A percentile compares a stretch with the other conserved stretches of the same genome.
phyloP scores from a whole-genome alignment of 2,113 vertebrate genomes.

The Phaethornis superciliosus region DNA sequence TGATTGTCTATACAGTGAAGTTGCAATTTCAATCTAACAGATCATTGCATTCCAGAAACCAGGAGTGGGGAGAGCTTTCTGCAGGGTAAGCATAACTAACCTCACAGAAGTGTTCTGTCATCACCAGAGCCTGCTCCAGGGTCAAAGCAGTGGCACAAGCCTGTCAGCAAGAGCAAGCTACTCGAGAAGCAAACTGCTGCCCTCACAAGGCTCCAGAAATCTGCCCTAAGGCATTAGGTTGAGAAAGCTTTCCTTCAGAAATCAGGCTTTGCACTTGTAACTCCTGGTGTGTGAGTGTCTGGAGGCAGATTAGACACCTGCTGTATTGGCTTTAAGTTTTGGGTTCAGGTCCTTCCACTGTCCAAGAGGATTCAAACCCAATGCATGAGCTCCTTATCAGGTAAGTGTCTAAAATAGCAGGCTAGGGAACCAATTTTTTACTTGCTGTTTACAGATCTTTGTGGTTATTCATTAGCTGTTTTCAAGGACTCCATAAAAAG shows the following conservation, averaged over 20 bases:
- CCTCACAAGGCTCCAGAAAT: background rate
- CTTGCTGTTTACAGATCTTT: background rate
- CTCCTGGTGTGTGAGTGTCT: background rate
- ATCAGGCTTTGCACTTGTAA: background rate
- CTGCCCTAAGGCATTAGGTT: background rate
- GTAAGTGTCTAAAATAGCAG: background rate
- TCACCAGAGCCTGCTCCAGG: background rate
- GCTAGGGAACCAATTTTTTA: background rate
- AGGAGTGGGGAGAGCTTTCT: background rate
- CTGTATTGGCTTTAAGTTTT: background rate
- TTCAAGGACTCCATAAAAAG: background rate
- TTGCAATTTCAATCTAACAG: background rate
- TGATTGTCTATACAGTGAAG: background rate
- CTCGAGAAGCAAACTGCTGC: background rate
- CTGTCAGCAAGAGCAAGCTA: background rate
- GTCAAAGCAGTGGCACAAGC: background rate
- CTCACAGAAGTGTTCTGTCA: background rate
- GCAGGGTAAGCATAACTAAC: background rate
- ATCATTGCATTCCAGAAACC: background rate
- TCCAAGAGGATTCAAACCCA: background rate
- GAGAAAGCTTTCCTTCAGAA: background rate
- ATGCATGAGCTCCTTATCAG: fast-evolving
- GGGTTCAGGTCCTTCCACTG: background rate
- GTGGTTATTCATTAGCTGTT: background rate
- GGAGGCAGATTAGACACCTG: background rate